phyloP scores from a whole-genome alignment of 2,888 invertebrate species.

The Stomorhina lunata region DNA sequence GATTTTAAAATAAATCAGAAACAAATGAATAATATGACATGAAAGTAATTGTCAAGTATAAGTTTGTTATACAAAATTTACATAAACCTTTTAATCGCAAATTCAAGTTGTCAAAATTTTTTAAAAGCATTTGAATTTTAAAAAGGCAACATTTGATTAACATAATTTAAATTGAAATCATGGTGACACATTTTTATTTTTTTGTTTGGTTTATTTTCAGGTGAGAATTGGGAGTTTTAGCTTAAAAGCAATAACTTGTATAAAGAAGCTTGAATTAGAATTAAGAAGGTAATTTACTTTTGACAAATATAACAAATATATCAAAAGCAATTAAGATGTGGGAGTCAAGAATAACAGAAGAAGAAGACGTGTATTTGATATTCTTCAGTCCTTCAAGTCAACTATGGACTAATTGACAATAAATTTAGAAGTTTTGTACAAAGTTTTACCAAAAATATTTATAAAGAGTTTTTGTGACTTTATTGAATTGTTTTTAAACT shows the following conservation, averaged over 20 bases:
- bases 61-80: constrained; percentile 9
- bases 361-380: too few relatives aligned
- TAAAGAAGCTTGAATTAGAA: not conserved
- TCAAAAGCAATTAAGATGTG: too few relatives aligned
- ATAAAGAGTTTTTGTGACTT: too few relatives aligned
- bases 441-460: too few relatives aligned
- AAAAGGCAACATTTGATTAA: not conserved
- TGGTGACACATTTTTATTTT: not conserved
- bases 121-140: constrained; percentile 57
- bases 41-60: not conserved
- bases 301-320: not conserved
- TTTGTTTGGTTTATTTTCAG: not conserved
- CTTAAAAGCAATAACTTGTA: not conserved
- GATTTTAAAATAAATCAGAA: constrained; percentile 38
- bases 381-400: too few relatives aligned
- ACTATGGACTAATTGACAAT: too few relatives aligned
- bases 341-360: not conserved
- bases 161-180: not conserved
- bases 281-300: not conserved
- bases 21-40: not conserved
- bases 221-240: constrained; percentile 3
- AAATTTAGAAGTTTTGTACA: too few relatives aligned
- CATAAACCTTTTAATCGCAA: constrained; percentile 65
- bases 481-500: too few relatives aligned
- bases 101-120: constrained; percentile 59